Evolutionary conservation across 2,888 invertebrate genomes (phyloP).

Genomic region (Brachypalpus laphriformis): DNA sequence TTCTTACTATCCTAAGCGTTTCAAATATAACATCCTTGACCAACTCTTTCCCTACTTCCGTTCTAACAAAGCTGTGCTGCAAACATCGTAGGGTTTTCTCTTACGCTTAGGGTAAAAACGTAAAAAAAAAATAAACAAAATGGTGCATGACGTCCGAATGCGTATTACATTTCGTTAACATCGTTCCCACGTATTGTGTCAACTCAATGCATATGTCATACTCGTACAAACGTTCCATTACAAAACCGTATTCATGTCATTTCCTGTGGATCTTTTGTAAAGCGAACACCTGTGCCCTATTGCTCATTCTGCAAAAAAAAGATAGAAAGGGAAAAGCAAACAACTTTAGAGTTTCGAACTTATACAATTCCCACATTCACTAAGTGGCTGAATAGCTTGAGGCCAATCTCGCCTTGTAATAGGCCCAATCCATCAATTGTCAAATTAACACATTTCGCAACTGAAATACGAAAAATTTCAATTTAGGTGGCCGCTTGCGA

Average conservation of each 20-base stretch:
- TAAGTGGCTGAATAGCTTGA: conserved; percentile 30
- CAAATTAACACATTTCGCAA: conserved; percentile 48
- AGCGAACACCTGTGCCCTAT: not conserved
- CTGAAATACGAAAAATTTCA: not conserved
- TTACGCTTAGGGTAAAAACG: too few relatives aligned
- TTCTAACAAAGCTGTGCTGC: too few relatives aligned
- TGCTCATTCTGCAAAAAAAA: not conserved
- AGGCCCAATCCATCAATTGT: conserved; percentile 55
- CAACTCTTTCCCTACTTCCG: too few relatives aligned
- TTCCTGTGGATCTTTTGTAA: not conserved
- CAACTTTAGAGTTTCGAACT: not conserved
- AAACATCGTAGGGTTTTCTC: too few relatives aligned
- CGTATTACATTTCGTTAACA: not conserved
- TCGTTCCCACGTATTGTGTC: not conserved
- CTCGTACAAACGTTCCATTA: not conserved
- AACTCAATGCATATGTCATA: too few relatives aligned
- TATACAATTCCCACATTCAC: conserved; percentile 18
- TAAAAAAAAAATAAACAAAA: too few relatives aligned
- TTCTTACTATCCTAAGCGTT: too few relatives aligned
- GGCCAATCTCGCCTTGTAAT: conserved; percentile 11
- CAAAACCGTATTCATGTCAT: not conserved
- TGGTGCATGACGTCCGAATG: too few relatives aligned
- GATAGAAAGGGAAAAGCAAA: not conserved
- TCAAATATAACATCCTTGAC: too few relatives aligned
- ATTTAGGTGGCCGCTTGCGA: conserved; percentile 1